Base-by-base conservation (phyloP, 2,888 invertebrate species). In the Nomada ferruginata region DNA sequence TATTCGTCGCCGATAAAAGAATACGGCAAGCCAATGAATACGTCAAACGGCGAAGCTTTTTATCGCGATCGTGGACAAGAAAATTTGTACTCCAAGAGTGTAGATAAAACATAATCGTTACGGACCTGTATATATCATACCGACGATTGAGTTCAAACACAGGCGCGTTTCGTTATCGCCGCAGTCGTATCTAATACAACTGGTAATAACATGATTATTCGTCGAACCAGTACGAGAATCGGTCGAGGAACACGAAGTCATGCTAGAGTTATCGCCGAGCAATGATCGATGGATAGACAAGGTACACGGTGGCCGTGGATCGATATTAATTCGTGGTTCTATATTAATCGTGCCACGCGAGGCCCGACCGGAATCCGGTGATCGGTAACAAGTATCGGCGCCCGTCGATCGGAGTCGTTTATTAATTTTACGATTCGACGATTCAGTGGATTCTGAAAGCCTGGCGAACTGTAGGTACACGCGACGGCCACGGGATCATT, bases 341-440 rank as follows among this genome's bases (percentile, higher is more conserved):
- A 61, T 71, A 78, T 83, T 83, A 83, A 82, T 64, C 87, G 69
- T 52, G 73, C 59, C 50, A 20, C 44, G n/a, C 66, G 60, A 52
- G 29, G 55, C 26, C 36, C 20, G 47, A 47, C 47, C 20, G 70
- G 50, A 65, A 68, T 50, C 71, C 68, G 78, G 57, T 75, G 87
- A 81, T 81, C 82, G 78, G 74, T 65, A 60, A 75, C 76, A 68
- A 70, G 79, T 75, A 87, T 79, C 82, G 78, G 55, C 77, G 73
- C 52, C 23, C 70, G 78, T 79, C 80, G 83, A 85, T 85, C 78
- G 70, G 61, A 79, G 87, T 87, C 86, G 79, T 86, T 87, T 87
- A 87, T 87, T 87, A 87, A 87, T 87, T 87, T 87, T 85, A 87
- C 87, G 87, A 84, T 85, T 84, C 86, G 83, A 81, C 86, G 87